Evolutionary conservation across 1,140 invertebrate species (phyloP).

Genomic region (Drosophila triauraria): DNA sequence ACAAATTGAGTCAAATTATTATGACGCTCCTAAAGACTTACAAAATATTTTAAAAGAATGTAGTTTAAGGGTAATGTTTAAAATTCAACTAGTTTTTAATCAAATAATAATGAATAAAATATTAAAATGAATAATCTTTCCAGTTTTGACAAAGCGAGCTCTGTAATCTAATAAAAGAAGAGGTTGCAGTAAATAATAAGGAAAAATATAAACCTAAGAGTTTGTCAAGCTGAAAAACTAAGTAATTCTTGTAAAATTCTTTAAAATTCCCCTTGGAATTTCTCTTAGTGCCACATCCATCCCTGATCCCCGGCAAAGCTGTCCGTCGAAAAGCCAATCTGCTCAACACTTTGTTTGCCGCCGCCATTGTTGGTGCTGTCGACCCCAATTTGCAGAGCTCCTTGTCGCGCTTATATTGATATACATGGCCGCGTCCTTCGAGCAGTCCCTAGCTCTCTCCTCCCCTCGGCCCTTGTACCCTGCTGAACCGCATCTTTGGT

Average conservation of each 20-base stretch:
- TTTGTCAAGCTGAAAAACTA: no score
- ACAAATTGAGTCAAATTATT: no score
- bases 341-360: conserved; percentile 75
- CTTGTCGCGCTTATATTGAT: conserved; percentile 68
- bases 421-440: conserved; percentile 35
- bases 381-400: conserved; percentile 80
- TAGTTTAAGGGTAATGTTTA: no score
- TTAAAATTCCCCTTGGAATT: neutral
- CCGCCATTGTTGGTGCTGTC: conserved; percentile 61
- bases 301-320: conserved; percentile 13
- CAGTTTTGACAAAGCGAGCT: no score
- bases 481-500: conserved; percentile 30
- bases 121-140: no score
- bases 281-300: conserved; percentile 27
- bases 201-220: no score
- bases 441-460: conserved; percentile 3
- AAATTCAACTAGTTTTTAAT: no score
- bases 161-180: no score
- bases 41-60: no score
- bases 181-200: neutral
- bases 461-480: neutral
- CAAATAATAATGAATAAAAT: no score
- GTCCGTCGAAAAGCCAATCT: conserved; percentile 73
- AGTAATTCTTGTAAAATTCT: no score
- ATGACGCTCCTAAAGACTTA: no score